Base-by-base conservation (phyloP, 2,113 vertebrate genomes). In the Azemiops feae region DNA sequence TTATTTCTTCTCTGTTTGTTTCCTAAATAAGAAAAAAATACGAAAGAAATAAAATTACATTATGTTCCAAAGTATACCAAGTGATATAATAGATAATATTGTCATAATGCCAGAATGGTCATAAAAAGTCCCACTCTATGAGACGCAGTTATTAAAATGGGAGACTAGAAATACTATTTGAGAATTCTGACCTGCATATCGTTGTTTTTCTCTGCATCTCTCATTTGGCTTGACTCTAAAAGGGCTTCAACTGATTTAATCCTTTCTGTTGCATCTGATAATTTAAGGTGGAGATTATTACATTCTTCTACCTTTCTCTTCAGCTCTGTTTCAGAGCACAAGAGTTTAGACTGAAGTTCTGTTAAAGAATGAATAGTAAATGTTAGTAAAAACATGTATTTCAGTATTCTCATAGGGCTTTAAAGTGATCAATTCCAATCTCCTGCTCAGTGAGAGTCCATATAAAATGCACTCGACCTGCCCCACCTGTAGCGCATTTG, bases 201-300 rank as follows among this genome's bases (percentile, higher is more conserved):
- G 94, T 95, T 96, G 45, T 92, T 96, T 91, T 97, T 97, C 89
- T 98, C 97, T 16, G 94, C 95, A 4, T 98, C 97, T 54, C 93
- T 97, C 93, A 91, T 97, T 94, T 98, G 98, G 95, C 97, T 98
- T 1, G 98, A 98, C 94, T 99, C 98, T 94, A 99, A 96, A 91
- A 99, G 98, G 18, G 98, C 95, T 96, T 98, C 98, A 0, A 98
- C 98, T 93, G 98, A 98, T 47, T 94, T 96, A 95, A 99, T 97
- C 94, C 98, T 98, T 96, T 99, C 98, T 0, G 96, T 96, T 23
- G 97, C 97, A 95, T 98, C 98, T 64, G 97, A 94, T 58, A 99
- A 97, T 94, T 98, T 98, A 50, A 94, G 95, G 0, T 97, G 98
- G 85, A 99, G 96, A 7, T 89, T 93, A 11, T 97, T 97, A 81